phyloP scores from a whole-genome alignment of 1,140 invertebrate genomes.

The Aphelenchoides fujianensis region DNA sequence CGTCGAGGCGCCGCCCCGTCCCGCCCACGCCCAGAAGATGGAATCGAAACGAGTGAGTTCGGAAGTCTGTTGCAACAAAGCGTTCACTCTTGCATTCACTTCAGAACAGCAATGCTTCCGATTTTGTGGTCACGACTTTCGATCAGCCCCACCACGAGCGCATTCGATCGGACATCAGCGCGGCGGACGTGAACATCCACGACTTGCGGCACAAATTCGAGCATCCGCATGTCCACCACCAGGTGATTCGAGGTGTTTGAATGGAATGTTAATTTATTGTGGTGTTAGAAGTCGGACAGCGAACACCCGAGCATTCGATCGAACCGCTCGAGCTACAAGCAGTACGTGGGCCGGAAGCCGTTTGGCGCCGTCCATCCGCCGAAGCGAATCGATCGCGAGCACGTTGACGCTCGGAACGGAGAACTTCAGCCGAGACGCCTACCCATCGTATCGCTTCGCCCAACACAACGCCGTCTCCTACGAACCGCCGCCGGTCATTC shows the following conservation, averaged over 20 bases:
- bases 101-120: background rate
- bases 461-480: background rate
- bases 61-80: background rate
- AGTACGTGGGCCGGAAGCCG: background rate
- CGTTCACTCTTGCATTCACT: background rate
- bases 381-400: background rate
- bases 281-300: background rate
- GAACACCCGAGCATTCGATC: background rate
- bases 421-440: background rate
- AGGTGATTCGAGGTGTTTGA: too few species aligned
- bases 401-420: background rate
- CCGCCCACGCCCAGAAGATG: background rate
- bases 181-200: background rate
- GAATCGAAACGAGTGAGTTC: background rate
- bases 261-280: background rate
- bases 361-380: background rate
- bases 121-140: constrained; percentile 13
- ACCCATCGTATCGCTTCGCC: background rate
- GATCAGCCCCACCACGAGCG: background rate
- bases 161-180: background rate
- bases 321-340: background rate
- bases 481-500: background rate
- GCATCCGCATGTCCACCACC: constrained; percentile 2
- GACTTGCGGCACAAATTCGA: background rate
- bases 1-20: background rate